A percentile compares a stretch with the other conserved stretches of the same genome.
Evolutionary conservation across 2,113 vertebrate genomes (phyloP).

Genomic region (Seriola rivoliana): DNA sequence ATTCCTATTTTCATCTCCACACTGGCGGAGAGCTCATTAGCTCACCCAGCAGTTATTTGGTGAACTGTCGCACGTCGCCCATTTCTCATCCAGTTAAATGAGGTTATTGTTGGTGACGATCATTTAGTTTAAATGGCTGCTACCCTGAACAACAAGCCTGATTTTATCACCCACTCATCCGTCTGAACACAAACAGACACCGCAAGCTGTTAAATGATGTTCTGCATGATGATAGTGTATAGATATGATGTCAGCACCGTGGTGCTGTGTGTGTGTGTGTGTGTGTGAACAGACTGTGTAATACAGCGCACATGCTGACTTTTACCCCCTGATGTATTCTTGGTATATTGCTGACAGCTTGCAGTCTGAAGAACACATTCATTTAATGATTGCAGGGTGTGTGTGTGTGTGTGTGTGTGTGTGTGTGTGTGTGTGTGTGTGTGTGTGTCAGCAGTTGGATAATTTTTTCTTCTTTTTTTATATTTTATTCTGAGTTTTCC

Average conservation of each 20-base stretch:
- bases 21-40: conserved; percentile 58
- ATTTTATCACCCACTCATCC: conserved; percentile 71
- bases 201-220: conserved; percentile 73
- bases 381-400: conserved; percentile 67
- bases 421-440: conserved; percentile 12
- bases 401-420: conserved; percentile 31
- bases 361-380: conserved; percentile 71
- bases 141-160: conserved; percentile 58
- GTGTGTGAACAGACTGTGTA: conserved; percentile 9
- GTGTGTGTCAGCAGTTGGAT: conserved; percentile 33
- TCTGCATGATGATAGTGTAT: conserved; percentile 68
- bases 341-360: conserved; percentile 73
- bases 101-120: conserved; percentile 66
- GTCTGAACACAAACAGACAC: conserved; percentile 55
- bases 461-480: too few relatives aligned
- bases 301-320: conserved; percentile 69
- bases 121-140: conserved; percentile 60
- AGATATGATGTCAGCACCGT: conserved; percentile 56
- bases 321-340: conserved; percentile 71
- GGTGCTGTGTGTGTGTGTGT: conserved; percentile 46
- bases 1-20: conserved; percentile 35
- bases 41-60: conserved; percentile 61
- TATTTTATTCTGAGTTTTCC: too few relatives aligned
- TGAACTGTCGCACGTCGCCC: conserved; percentile 54
- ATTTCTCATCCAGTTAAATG: conserved; percentile 63